Percentiles rank a stretch among this genome's conserved stretches.
Conservation (phyloP, 2,888 invertebrate species). For the Leucophora obtusa region DNA sequence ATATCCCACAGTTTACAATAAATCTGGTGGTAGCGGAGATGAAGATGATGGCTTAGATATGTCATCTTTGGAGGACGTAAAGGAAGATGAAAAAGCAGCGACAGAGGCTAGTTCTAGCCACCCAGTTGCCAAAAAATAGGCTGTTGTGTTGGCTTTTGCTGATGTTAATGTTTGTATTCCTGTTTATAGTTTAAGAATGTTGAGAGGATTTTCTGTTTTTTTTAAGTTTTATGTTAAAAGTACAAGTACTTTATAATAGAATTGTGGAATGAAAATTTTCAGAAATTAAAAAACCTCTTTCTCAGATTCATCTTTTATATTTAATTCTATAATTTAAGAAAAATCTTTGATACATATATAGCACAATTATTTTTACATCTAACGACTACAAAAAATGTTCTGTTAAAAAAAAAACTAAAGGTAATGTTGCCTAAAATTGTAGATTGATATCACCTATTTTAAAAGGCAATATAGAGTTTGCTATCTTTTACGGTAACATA, state of each 20-base stretch:
- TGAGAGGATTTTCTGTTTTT: not conserved
- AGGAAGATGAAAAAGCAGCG: conserved; percentile 62
- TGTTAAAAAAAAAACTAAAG: too few relatives aligned
- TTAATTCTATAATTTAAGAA: too few relatives aligned
- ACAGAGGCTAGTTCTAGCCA: conserved; percentile 45
- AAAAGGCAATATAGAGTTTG: too few relatives aligned
- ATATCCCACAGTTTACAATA: conserved; percentile 91
- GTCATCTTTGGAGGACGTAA: conserved; percentile 66
- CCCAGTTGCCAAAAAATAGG: conserved; percentile 19
- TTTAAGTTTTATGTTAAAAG: not conserved
- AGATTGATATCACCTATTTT: too few relatives aligned
- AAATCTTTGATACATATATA: too few relatives aligned
- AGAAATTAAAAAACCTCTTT: not conserved
- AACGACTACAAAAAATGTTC: too few relatives aligned
- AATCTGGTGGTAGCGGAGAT: conserved; percentile 83
- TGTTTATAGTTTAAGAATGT: conserved; percentile 28
- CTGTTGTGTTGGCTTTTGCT: not conserved
- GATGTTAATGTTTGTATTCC: conserved; percentile 10
- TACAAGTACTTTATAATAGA: conserved; percentile 49
- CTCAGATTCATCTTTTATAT: too few relatives aligned
- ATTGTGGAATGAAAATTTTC: not conserved
- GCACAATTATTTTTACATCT: too few relatives aligned
- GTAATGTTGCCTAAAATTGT: too few relatives aligned
- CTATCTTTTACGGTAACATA: too few relatives aligned
- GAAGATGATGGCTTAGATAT: conserved; percentile 70